Evolutionary conservation across 2,888 invertebrate genomes (phyloP), one percentile per base, ranked within the genome.

Genomic region (Theodoxus fluviatilis): DNA sequence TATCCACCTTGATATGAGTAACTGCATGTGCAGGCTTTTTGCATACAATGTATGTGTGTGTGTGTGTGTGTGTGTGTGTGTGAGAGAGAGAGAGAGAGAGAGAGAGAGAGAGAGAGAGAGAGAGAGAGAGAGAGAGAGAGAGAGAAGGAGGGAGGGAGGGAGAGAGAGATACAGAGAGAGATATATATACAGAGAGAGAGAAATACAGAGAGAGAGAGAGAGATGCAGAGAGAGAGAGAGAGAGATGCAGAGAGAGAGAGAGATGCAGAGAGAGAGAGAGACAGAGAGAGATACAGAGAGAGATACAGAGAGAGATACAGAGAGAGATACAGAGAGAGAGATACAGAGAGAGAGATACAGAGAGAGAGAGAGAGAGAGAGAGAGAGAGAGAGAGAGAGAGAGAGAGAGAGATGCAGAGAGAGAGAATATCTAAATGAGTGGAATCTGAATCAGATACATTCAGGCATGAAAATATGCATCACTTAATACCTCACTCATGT

Each of bases 281-380:
- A 33, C 12, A 61, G 33, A 61, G 61, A n/a, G n/a, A 55, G n/a
- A n/a, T n/a, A n/a, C n/a, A 61, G 61, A 61, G 33, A 61, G 61
- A 61, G 33, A 31, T 6, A 22, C 9, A 31, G 33, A 31, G 22
- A 31, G 9, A 31, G 22, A 22, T 9, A 22, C 6, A 22, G 61
- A 22, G 22, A 61, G 33, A 22, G 22, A 18, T 9, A 28, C n/a
- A n/a, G 33, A 22, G 22, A 61, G 33, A 33, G 33, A n/a, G 33
- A 31, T 28, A 61, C 12, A 61, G 61, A 61, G 61, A 22, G 33
- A 22, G 33, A 61, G 9, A 22, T 9, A 22, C 31, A 61, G 33
- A 31, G 22, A 9, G 22, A 22, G 7, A 31, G 22, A 31, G 22
- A 31, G 22, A 9, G 61, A 31, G 33, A 22, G 33, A 22, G 31